Conservation (phyloP, 2,888 invertebrate genomes). For the Cryptus viduatorius region DNA sequence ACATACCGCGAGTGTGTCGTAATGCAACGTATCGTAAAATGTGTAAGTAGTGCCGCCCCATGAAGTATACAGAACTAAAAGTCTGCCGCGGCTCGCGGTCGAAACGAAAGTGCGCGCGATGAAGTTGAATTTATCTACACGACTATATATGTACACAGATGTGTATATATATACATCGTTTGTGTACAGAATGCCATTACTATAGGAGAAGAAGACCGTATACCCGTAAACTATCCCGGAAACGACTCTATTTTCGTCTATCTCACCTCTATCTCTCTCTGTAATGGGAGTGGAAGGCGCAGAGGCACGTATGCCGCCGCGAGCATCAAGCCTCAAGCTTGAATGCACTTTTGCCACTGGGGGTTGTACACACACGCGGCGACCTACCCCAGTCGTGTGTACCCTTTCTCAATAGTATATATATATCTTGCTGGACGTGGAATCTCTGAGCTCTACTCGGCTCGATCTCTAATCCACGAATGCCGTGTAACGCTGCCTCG, state of each 20-base stretch:
- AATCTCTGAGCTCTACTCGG: conserved; percentile 52
- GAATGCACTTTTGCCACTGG: conserved; percentile 43
- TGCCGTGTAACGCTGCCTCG: conserved; percentile 51
- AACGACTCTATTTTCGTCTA: conserved; percentile 68
- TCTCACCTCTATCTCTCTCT: conserved; percentile 54
- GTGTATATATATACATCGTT: background rate
- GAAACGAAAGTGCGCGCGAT: conserved; percentile 17
- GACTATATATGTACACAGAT: background rate
- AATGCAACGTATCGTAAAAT: conserved; percentile 63
- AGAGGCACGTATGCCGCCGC: conserved; percentile 57
- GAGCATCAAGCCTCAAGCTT: conserved; percentile 56
- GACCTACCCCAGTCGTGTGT: background rate
- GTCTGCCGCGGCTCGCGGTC: conserved; percentile 6
- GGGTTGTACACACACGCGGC: background rate
- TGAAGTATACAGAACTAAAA: background rate
- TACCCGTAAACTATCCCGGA: conserved; percentile 60
- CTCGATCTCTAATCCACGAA: conserved; percentile 63
- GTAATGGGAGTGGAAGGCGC: conserved; percentile 46
- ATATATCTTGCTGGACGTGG: conserved; percentile 49
- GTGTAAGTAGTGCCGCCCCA: conserved; percentile 25
- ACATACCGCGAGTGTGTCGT: conserved; percentile 21
- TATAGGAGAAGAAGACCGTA: conserved; percentile 41
- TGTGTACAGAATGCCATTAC: background rate
- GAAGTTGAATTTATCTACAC: conserved; percentile 8
- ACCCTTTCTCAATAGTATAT: background rate